phyloP scores from a whole-genome alignment of 2,888 invertebrate genomes.

The Pachymerium ferrugineum region DNA sequence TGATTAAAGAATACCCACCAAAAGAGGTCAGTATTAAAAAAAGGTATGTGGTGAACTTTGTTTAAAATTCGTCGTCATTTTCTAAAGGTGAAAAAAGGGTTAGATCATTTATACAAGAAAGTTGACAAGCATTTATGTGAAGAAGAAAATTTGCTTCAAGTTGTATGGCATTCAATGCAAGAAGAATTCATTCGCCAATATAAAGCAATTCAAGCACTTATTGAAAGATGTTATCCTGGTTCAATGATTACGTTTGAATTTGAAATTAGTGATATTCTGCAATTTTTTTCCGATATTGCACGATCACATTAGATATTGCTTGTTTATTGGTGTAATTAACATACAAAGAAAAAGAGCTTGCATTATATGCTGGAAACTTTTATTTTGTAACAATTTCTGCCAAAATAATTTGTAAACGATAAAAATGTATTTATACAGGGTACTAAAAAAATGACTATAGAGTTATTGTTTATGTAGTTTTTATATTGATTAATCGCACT shows the following conservation, averaged over 20 bases:
- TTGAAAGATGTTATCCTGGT: conserved; percentile 92
- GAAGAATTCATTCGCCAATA: conserved; percentile 97
- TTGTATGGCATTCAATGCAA: conserved; percentile 99
- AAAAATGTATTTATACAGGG: too few relatives aligned
- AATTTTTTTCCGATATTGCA: conserved; percentile 97
- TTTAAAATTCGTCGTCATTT: conserved; percentile 25
- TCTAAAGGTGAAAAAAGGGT: conserved; percentile 70
- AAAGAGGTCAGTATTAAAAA: conserved; percentile 56
- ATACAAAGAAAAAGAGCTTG: too few relatives aligned
- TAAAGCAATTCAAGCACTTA: conserved; percentile 83
- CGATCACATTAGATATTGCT: conserved; percentile 61
- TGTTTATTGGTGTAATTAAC: background rate
- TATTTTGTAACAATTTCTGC: too few relatives aligned
- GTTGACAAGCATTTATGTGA: conserved; percentile 96
- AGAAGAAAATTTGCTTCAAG: conserved; percentile 84
- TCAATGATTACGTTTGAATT: conserved; percentile 91
- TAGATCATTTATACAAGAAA: conserved; percentile 88
- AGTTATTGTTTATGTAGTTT: too few relatives aligned
- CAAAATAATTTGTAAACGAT: too few relatives aligned
- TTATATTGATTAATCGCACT: background rate
- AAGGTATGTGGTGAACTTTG: background rate
- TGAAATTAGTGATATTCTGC: conserved; percentile 88
- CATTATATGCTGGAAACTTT: too few relatives aligned
- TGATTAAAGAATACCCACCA: conserved; percentile 89
- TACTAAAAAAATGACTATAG: too few relatives aligned